Conservation (phyloP, 2,888 invertebrate genomes). For the Lasius fuliginosus region DNA sequence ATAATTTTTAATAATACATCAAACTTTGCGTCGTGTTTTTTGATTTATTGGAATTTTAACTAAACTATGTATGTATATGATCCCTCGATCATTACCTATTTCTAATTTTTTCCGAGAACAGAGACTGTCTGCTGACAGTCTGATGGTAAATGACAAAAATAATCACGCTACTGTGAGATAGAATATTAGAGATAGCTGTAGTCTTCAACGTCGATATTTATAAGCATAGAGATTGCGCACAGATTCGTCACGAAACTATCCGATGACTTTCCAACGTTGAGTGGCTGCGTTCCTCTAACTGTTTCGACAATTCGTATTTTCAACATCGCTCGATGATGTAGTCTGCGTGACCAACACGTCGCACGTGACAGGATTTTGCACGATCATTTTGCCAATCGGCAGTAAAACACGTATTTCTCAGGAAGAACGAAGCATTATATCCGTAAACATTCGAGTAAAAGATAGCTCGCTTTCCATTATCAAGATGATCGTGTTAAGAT, state of each 20-base stretch:
- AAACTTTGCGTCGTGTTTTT: neutral
- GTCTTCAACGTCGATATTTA: constrained; percentile 5
- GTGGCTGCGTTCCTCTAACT: neutral
- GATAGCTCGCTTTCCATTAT: neutral
- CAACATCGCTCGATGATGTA: constrained; percentile 31
- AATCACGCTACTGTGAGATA: neutral
- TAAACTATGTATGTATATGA: neutral
- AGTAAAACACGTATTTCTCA: neutral
- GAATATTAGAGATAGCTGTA: neutral
- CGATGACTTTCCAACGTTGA: constrained; percentile 8
- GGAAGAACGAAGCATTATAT: neutral
- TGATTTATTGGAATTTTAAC: neutral
- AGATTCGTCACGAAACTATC: constrained; percentile 23
- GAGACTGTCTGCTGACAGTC: neutral
- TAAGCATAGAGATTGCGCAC: constrained; percentile 2
- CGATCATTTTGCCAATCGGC: neutral
- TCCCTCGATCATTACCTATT: neutral
- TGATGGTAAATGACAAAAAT: constrained; percentile 30
- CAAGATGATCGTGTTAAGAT: neutral
- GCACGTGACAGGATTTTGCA: constrained; percentile 21
- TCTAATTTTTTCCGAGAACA: neutral
- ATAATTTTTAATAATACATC: neutral
- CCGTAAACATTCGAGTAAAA: constrained; percentile 22
- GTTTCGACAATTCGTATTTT: constrained; percentile 36
- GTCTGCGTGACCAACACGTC: neutral